Base-by-base conservation (phyloP, 2,888 invertebrate species). In the Dynastes maya region DNA sequence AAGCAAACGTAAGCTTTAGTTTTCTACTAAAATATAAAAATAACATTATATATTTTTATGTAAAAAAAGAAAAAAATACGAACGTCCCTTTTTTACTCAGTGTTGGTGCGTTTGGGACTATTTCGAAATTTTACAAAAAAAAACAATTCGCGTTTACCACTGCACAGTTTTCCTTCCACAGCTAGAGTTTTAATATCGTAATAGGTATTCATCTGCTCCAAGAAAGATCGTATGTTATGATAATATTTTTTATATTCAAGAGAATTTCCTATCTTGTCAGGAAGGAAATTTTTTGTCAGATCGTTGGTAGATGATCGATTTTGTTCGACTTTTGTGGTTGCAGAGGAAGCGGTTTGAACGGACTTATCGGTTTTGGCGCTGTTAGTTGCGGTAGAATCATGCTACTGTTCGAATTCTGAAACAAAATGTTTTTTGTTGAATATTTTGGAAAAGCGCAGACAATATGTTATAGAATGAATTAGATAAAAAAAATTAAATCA, bases 251-350 rank as follows among this genome's bases (percentile, higher is more conserved):
- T 1, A n/a, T 58, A 8, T 22, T 22, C 22, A 16, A 58, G 45
- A 45, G 8, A 16, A 74, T n/a, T 61, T 77, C 61, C 68, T 80
- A 80, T 71, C 71, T 80, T 9, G 80, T 80, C 80, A 88, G 86
- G 81, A 87, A 85, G 65, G 87, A 86, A 82, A 88, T 85, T 83
- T 86, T 89, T 84, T 88, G 91, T 93, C 94, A 95, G 87, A 95
- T 95, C 84, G 94, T 94, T 80, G 95, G 95, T 82, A 95, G 89
- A 88, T 94, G 94, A 81, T 93, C 92, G 77, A 94, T 91, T 82
- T 91, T 90, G 84, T 84, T 88, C 85, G 82, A 76, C 67, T 81
- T 82, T 67, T 82, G 82, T 11, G 82, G 80, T 76, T 81, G 80
- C 16, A 79, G n/a, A 11, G 79, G 77, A 9, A 79, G 49, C 16